phyloP scores from a whole-genome alignment of 2,888 invertebrate species.

The Zygaena filipendulae region DNA sequence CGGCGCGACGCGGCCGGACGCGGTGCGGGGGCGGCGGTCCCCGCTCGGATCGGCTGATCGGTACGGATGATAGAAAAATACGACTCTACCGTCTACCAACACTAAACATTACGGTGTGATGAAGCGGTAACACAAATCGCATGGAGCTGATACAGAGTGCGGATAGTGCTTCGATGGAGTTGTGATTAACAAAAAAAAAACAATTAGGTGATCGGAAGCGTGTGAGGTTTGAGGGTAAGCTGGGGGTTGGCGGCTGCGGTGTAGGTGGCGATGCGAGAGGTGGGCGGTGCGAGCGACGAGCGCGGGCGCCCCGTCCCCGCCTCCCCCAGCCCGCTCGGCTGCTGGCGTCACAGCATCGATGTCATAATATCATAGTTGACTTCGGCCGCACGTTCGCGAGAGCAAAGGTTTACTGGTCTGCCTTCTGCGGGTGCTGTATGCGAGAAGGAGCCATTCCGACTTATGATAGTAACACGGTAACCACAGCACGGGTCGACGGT shows the following conservation, averaged over 20 bases:
- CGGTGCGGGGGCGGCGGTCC: slow-evolving; percentile 23
- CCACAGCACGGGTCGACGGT: slow-evolving; percentile 58
- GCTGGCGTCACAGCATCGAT: slow-evolving; percentile 54
- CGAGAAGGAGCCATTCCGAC: slow-evolving; percentile 81
- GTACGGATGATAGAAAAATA: slow-evolving; percentile 52
- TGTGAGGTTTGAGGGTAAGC: slow-evolving; percentile 25
- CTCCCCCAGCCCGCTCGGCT: slow-evolving; percentile 59
- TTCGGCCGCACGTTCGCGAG: slow-evolving; percentile 68
- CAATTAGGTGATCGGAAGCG: no score
- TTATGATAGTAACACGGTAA: slow-evolving; percentile 55
- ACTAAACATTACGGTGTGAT: no score
- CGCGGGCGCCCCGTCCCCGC: slow-evolving; percentile 59
- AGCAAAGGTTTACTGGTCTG: slow-evolving; percentile 71
- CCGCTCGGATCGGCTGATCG: slow-evolving; percentile 30
- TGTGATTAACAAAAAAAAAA: no score
- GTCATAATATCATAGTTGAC: slow-evolving; percentile 57
- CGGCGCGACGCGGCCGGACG: slow-evolving; percentile 31
- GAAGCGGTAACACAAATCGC: no score
- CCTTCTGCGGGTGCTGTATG: slow-evolving; percentile 87
- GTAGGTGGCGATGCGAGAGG: slow-evolving; percentile 43
- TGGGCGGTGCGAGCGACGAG: neutral
- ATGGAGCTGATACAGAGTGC: no score
- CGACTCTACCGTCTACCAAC: slow-evolving; percentile 34
- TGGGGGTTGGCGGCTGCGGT: slow-evolving; percentile 26
- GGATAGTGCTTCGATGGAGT: no score